A percentile compares a stretch with the other conserved stretches of the same genome.
These are phyloP conservation scores for Mionectes macconnelli DNA, from an alignment of 2,113 vertebrate genomes.

Conservation along the genomic window DNA sequence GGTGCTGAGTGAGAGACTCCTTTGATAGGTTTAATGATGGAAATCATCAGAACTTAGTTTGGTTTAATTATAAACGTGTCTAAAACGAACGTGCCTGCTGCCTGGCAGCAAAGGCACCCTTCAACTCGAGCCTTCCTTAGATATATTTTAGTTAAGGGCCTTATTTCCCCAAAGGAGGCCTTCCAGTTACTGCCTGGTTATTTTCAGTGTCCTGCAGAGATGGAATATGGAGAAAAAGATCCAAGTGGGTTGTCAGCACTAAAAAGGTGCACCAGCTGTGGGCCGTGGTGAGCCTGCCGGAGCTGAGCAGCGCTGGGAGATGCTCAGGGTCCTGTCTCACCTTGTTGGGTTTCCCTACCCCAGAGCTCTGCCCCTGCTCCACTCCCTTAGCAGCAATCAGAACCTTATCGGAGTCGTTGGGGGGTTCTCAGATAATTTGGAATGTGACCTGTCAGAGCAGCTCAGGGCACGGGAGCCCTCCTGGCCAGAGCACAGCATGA, in stretches of 20 bases:
- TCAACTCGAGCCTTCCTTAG: background rate
- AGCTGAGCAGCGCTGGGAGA: background rate
- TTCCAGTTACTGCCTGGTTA: background rate
- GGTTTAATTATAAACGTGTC: background rate
- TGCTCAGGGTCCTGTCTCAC: background rate
- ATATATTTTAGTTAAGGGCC: background rate
- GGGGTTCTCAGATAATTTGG: background rate
- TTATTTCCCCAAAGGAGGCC: background rate
- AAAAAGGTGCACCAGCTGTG: fast-evolving
- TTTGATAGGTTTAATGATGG: background rate
- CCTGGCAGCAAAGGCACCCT: background rate
- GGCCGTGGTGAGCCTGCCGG: background rate
- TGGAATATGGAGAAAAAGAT: background rate
- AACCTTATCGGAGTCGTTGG: fast-evolving
- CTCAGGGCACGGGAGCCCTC: fast-evolving
- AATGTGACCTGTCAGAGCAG: fast-evolving
- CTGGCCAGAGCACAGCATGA: fast-evolving
- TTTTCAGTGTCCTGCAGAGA: background rate
- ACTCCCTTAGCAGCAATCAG: background rate
- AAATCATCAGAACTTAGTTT: background rate
- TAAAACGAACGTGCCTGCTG: background rate
- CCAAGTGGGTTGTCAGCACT: background rate
- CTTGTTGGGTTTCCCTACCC: background rate
- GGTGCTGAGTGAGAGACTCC: background rate
- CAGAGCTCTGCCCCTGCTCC: background rate